These are phyloP conservation scores for Cerastoderma edule DNA, from an alignment of 2,888 invertebrate genomes.

Conservation along the genomic window DNA sequence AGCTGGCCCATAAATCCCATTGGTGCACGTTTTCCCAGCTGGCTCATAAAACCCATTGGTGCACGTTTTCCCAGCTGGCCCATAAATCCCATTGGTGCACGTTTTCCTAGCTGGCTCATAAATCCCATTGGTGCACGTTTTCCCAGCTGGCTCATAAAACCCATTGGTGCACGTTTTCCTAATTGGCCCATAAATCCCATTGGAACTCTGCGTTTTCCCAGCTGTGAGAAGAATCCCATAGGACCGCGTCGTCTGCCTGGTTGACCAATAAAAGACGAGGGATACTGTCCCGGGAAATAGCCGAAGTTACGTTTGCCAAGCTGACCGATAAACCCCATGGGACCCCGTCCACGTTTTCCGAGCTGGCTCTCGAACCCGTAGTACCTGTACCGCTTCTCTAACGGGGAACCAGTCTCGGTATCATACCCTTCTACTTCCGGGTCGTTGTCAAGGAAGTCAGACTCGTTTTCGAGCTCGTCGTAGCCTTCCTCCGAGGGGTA, in stretches of 20 bases:
- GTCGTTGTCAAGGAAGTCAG: background rate
- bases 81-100: slow-evolving; percentile 41
- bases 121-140: slow-evolving; percentile 43
- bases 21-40: slow-evolving; percentile 40
- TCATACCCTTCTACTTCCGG: background rate
- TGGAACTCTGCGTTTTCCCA: slow-evolving; percentile 48
- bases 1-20: slow-evolving; percentile 3
- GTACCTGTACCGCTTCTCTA: background rate
- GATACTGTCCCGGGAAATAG: slow-evolving; percentile 29
- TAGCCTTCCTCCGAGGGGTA: background rate
- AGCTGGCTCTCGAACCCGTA: slow-evolving; percentile 18
- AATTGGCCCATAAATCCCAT: slow-evolving; percentile 44
- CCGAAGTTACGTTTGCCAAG: slow-evolving; percentile 34
- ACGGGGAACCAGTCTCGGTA: background rate
- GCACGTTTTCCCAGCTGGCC: slow-evolving; percentile 42
- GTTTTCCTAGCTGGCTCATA: slow-evolving; percentile 31
- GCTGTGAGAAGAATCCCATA: slow-evolving; percentile 41
- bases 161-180: slow-evolving; percentile 48
- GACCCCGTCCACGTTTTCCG: slow-evolving; percentile 24
- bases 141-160: slow-evolving; percentile 39
- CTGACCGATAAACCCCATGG: slow-evolving; percentile 36
- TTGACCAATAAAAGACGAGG: background rate
- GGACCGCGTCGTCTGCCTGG: slow-evolving; percentile 35
- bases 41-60: slow-evolving; percentile 36
- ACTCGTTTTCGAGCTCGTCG: background rate